Conservation (phyloP, 30 jellyfish, hydroid and myxozoan species). For the Catostylus mosaicus region DNA sequence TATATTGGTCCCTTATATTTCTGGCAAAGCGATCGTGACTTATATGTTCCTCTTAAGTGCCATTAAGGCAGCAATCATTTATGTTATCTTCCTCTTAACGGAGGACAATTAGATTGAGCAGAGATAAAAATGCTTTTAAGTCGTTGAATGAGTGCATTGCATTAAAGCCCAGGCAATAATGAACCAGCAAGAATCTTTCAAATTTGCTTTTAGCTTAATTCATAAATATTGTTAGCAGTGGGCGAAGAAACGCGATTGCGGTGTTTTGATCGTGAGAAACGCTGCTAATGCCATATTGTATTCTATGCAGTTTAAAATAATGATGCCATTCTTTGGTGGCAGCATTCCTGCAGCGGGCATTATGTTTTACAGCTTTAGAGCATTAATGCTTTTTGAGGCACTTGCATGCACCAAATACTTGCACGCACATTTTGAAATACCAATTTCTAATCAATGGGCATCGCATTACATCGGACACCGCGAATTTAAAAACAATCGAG, state of each 20-base stretch:
- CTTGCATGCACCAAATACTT: slow-evolving; percentile 8
- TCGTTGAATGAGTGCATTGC: too few species aligned
- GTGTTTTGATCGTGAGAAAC: neutral
- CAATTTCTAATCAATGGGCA: too few species aligned
- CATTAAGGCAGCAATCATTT: too few species aligned
- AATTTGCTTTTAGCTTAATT: neutral
- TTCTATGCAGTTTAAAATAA: neutral
- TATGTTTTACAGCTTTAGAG: neutral
- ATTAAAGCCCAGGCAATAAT: neutral
- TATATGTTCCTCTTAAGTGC: too few species aligned
- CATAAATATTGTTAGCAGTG: neutral
- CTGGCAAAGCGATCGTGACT: too few species aligned
- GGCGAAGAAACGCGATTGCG: neutral
- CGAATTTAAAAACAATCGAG: too few species aligned
- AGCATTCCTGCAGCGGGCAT: slow-evolving; percentile 7
- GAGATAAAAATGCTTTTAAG: too few species aligned
- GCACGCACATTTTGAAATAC: slow-evolving; percentile 13
- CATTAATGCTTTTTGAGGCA: slow-evolving; percentile 3
- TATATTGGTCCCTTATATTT: too few species aligned
- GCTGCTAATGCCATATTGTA: neutral
- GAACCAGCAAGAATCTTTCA: neutral
- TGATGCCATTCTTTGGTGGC: neutral
- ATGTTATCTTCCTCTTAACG: too few species aligned
- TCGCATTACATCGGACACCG: too few species aligned
- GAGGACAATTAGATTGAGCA: too few species aligned